These are phyloP conservation scores for Halocynthia aurantium DNA, from an alignment of 23 tunicate species.

Conservation along the genomic window DNA sequence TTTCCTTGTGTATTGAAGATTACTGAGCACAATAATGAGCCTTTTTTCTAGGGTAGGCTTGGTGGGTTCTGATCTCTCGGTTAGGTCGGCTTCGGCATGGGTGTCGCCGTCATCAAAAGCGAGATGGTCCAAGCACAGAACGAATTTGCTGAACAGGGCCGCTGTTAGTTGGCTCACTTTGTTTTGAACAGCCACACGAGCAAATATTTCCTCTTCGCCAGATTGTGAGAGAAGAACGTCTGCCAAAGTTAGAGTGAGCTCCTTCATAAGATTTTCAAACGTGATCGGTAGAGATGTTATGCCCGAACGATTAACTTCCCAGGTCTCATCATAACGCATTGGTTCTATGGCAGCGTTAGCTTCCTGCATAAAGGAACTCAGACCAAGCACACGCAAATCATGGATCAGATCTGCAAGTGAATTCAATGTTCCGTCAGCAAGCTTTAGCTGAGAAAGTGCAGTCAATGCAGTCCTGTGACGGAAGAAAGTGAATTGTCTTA, in stretches of 20 bases:
- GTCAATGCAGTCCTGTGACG: constrained; percentile 43
- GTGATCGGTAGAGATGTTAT: constrained; percentile 12
- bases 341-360: constrained; percentile 23
- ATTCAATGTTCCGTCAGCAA: constrained; percentile 57
- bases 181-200: constrained; percentile 52
- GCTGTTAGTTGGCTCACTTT: constrained; percentile 48
- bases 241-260: constrained; percentile 38
- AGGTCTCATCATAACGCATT: not conserved
- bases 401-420: constrained; percentile 65
- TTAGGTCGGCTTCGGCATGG: not conserved
- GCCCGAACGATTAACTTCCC: constrained; percentile 16
- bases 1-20: constrained; percentile 19
- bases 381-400: constrained; percentile 54
- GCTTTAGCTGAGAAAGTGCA: constrained; percentile 43
- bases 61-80: not conserved
- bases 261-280: constrained; percentile 11
- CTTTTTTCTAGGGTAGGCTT: constrained; percentile 5
- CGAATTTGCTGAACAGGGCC: constrained; percentile 23
- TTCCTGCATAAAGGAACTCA: constrained; percentile 68
- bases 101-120: constrained; percentile 5
- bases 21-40: constrained; percentile 12
- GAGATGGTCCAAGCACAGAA: constrained; percentile 1
- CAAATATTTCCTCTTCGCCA: constrained; percentile 69
- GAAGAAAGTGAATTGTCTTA: not conserved
- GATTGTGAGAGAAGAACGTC: constrained; percentile 55